Evolutionary conservation across 2,113 vertebrate genomes (phyloP).

Genomic region (Epinephelus cyanopodus): DNA sequence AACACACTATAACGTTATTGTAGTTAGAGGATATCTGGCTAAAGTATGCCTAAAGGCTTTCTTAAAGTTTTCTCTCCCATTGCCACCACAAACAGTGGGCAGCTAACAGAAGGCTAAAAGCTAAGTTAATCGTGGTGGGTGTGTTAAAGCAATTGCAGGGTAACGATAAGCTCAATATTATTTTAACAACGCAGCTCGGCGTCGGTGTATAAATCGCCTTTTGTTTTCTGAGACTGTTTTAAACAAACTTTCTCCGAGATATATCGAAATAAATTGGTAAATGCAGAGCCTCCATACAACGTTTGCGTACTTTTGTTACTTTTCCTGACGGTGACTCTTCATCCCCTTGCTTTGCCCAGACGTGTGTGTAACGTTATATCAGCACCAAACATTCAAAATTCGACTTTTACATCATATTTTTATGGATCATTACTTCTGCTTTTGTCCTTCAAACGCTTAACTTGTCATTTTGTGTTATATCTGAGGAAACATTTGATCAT

Average conservation of each 20-base stretch:
- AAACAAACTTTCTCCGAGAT: neutral
- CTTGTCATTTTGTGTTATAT: neutral
- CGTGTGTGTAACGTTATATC: neutral
- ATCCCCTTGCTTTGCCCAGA: neutral
- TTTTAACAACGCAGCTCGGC: neutral
- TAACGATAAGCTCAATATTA: conserved; percentile 6
- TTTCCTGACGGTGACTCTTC: neutral
- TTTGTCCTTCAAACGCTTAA: neutral
- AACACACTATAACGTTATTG: too few relatives aligned
- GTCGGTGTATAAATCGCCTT: neutral
- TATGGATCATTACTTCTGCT: neutral
- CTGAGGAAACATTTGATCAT: neutral
- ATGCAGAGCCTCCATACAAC: neutral
- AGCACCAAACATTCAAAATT: neutral
- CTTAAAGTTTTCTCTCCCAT: neutral
- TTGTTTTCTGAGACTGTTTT: neutral
- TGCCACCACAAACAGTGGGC: conserved; percentile 24
- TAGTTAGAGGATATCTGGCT: neutral
- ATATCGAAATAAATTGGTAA: neutral
- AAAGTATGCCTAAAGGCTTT: neutral
- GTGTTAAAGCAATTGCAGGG: conserved; percentile 50
- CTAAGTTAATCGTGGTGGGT: conserved; percentile 66
- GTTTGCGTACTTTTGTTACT: neutral
- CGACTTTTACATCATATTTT: neutral
- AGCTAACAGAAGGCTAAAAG: conserved; percentile 59